These are phyloP conservation scores for Diorhabda sublineata DNA, from an alignment of 1,140 invertebrate genomes.

Conservation along the genomic window DNA sequence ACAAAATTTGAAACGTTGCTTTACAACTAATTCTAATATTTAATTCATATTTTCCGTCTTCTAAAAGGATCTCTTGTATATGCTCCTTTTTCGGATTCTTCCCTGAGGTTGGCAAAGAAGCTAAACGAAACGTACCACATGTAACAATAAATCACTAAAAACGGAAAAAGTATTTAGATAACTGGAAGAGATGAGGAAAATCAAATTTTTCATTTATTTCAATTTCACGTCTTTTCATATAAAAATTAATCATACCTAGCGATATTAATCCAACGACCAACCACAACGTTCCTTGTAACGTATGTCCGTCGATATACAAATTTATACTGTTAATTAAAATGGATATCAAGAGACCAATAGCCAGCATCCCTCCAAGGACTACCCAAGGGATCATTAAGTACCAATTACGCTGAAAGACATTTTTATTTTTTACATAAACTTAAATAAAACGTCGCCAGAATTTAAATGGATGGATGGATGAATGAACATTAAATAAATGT, in stretches of 20 bases:
- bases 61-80: slow-evolving; percentile 64
- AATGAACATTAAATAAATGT: no score
- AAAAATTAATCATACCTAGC: slow-evolving; percentile 52
- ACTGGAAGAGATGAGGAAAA: not conserved
- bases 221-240: no score
- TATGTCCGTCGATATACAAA: slow-evolving; percentile 59
- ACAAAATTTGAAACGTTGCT: no score
- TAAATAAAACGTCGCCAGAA: no score
- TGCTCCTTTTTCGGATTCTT: slow-evolving; percentile 60
- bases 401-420: slow-evolving; percentile 62
- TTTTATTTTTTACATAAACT: no score
- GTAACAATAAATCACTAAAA: slow-evolving; percentile 65
- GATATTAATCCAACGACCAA: slow-evolving; percentile 59
- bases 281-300: slow-evolving; percentile 56
- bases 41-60: slow-evolving; percentile 39
- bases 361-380: slow-evolving; percentile 69
- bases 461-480: no score
- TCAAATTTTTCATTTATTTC: no score
- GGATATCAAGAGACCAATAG: slow-evolving; percentile 67
- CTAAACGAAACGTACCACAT: slow-evolving; percentile 77
- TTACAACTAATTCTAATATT: not conserved
- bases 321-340: slow-evolving; percentile 70
- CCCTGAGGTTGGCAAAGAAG: slow-evolving; percentile 66
- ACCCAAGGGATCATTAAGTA: slow-evolving; percentile 81
- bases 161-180: slow-evolving; percentile 17